Evolutionary conservation across 2,113 vertebrate genomes (phyloP), one percentile per base, ranked within the genome.

Genomic region (Amazona guildingii): DNA sequence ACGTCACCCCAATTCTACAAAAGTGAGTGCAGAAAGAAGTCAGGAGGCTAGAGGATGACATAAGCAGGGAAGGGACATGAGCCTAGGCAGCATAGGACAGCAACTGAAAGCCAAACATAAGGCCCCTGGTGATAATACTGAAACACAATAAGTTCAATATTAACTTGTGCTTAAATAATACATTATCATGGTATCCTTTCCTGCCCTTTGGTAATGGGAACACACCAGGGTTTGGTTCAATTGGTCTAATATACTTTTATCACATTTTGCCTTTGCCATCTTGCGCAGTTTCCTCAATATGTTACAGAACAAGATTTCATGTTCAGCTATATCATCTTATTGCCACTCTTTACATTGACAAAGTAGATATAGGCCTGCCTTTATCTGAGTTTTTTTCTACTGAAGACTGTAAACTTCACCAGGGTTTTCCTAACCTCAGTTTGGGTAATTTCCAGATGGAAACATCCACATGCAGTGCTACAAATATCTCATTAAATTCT

Each of bases 161-260:
- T 49, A 64, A 9, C 6, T 35, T 74, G 24, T 1, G 2, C n/a
- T 73, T 68, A 61, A 23, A 15, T 15, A 21, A 18, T 29, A 11
- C 13, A 3, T 44, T 41, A 28, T 29, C 23, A 48, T 0, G 0
- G 3, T 17, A 21, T 41, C 1, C 7, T 46, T 73, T 61, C 29
- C 54, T 37, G 19, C 11, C 17, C 10, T 80, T 70, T 72, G 4
- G 10, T n/a, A 46, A 37, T 17, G 8, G 33, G 11, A 57, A 25
- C 11, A 52, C 10, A 17, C 1, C 11, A 70, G 24, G 21, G 1
- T 24, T 77, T 64, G 20, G 55, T n/a, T 11, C 21, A n/a, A n/a
- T 57, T n/a, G 55, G 19, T 57, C 55, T 37, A n/a, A 39, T 39
- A 33, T 2, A 37, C 3, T 74, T 52, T 54, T 81, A 54, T 55